Percentiles rank a stretch among this genome's conserved stretches.
These are phyloP conservation scores for Halocynthia aurantium DNA, from an alignment of 23 tunicate species.

Conservation along the genomic window DNA sequence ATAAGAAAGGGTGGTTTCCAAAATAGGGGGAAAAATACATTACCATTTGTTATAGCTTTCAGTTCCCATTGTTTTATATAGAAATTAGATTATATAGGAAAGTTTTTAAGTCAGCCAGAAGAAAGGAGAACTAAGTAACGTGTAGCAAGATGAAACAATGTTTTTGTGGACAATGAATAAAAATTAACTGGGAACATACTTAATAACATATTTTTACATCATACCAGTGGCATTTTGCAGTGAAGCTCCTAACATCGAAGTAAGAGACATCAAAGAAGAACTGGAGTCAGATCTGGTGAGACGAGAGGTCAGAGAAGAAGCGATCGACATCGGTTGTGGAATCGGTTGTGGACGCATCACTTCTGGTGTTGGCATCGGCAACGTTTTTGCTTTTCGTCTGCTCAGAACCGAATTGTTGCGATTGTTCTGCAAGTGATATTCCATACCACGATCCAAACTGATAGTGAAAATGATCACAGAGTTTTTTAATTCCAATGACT, in stretches of 20 bases:
- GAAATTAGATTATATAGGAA: too few species aligned
- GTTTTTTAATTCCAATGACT: background rate
- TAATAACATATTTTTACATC: too few species aligned
- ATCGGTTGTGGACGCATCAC: background rate
- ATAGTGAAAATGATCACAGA: background rate
- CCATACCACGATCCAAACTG: constrained; percentile 75
- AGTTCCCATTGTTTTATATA: too few species aligned
- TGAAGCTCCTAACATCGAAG: constrained; percentile 21
- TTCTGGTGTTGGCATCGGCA: constrained; percentile 48
- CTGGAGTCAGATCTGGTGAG: constrained; percentile 18
- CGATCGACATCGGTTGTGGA: constrained; percentile 1
- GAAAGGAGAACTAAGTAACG: too few species aligned
- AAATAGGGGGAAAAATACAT: too few species aligned
- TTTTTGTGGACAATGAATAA: too few species aligned
- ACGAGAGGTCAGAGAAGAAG: constrained; percentile 19
- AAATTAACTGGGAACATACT: too few species aligned
- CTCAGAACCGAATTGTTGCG: constrained; percentile 29
- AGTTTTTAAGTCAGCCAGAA: too few species aligned
- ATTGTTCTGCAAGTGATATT: constrained; percentile 29
- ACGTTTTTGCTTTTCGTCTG: constrained; percentile 75
- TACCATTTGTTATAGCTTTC: too few species aligned
- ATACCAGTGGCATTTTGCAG: background rate
- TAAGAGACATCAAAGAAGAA: constrained; percentile 24
- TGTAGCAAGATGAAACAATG: too few species aligned
- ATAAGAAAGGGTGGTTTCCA: too few species aligned